Evolutionary conservation across 2,888 invertebrate genomes (phyloP), one percentile per base, ranked within the genome.

Genomic region (Osedax fenrisi): DNA sequence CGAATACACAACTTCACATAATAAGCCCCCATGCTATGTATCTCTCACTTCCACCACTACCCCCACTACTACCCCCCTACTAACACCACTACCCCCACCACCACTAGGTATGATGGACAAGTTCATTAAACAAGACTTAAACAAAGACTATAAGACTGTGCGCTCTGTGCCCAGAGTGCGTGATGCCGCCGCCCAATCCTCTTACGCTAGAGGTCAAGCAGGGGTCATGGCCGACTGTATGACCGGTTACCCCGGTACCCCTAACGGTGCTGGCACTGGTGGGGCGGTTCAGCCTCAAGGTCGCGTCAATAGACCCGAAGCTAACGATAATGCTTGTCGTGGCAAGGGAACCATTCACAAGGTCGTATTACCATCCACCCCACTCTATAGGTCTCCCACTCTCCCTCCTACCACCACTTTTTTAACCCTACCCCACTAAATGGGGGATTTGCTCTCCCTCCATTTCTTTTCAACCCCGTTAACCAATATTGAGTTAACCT

Each of bases 271-370:
- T 5, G 41, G 41, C 17, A 5, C 5, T 10, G 21, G 69, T 67
- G 68, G 27, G 25, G 17, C 75, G 75, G 23, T 27, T 23, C n/a
- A 56, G 27, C 10, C 75, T 70, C 69, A 56, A 26, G 10, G 41
- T n/a, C 3, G 41, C 66, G 10, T 74, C 13, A 59, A 79, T 5
- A 75, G 74, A 27, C 79, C 79, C 0, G 79, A 79, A 66, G 79
- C 77, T 2, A 72, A 71, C 25, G 75, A 66, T n/a, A 75, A 72
- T 61, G 78, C 78, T 1, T 69, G 25, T 17, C 71, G 75, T 17
- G 75, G 75, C 71, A 73, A 68, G 22, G 76, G 76, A 13, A 64
- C 70, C 61, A 23, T 67, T 13, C 72, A 22, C 22, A 67, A 41
- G 26, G 24, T 24, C 41, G 5, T 5, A 41, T 10, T 10, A 10